A percentile compares a stretch with the other conserved stretches of the same genome.
Evolutionary conservation across 2,888 invertebrate genomes (phyloP).

Genomic region (Dryobotodes eremita): DNA sequence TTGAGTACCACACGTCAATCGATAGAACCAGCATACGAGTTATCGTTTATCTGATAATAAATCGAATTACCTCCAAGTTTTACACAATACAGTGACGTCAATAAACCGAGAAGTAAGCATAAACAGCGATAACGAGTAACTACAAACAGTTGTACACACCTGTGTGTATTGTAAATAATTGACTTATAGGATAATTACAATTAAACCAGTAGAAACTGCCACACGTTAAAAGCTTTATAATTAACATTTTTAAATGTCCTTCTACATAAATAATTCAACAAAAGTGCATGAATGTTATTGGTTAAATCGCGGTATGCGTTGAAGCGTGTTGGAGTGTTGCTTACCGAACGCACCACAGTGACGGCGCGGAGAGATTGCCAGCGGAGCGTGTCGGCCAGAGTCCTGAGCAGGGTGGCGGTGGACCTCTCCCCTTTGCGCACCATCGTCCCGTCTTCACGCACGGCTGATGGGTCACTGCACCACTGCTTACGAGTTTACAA

Average conservation of each 20-base stretch:
- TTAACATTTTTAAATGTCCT: conserved; percentile 19
- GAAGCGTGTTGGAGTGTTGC: conserved; percentile 70
- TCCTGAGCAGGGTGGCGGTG: conserved; percentile 85
- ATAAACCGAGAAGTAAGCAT: conserved; percentile 60
- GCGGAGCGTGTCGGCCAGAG: conserved; percentile 87
- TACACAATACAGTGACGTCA: conserved; percentile 67
- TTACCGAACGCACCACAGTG: conserved; percentile 83
- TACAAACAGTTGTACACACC: conserved; percentile 63
- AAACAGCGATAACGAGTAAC: conserved; percentile 58
- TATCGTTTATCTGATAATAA: conserved; percentile 65
- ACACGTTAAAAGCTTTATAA: conserved; percentile 12
- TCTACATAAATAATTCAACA: conserved; percentile 12
- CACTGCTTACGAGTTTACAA: conserved; percentile 75
- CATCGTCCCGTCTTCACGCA: conserved; percentile 89
- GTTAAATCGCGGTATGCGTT: conserved; percentile 46
- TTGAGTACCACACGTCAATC: conserved; percentile 68
- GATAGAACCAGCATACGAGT: conserved; percentile 59
- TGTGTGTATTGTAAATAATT: conserved; percentile 59
- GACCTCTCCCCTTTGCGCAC: conserved; percentile 88
- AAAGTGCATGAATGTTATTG: conserved; percentile 30
- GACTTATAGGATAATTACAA: conserved; percentile 54
- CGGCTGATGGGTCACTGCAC: conserved; percentile 88
- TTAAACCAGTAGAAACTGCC: conserved; percentile 36
- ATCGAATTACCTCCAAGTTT: conserved; percentile 56
- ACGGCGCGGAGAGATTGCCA: conserved; percentile 84